These are phyloP conservation scores for Drosophila micromelanica DNA, from an alignment of 1,140 invertebrate genomes.

Conservation along the genomic window DNA sequence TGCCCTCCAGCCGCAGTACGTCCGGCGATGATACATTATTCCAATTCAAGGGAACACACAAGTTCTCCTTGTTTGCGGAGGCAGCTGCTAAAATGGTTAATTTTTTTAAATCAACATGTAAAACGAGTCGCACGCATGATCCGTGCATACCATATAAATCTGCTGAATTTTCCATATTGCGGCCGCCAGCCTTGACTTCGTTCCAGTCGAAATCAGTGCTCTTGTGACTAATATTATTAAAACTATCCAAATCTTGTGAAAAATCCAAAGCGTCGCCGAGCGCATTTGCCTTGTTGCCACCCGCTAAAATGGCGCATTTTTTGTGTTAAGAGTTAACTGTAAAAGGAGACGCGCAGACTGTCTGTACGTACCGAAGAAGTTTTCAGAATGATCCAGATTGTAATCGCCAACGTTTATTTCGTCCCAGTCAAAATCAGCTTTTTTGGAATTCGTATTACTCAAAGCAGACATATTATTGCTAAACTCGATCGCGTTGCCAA, in stretches of 20 bases:
- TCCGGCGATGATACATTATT: not conserved
- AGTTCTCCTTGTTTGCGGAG: slow-evolving; percentile 19
- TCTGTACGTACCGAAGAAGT: slow-evolving; percentile 55
- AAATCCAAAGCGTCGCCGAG: not conserved
- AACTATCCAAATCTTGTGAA: not conserved
- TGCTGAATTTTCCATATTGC: not conserved
- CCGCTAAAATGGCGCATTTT: slow-evolving; percentile 52
- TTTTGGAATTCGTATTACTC: not conserved
- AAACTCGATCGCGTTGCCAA: slow-evolving; percentile 14
- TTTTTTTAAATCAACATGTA: not conserved
- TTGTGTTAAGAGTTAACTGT: slow-evolving; percentile 8
- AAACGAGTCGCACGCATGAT: not conserved
- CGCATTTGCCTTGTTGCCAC: not conserved
- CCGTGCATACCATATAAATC: not conserved
- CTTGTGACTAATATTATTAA: not conserved
- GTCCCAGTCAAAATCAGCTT: slow-evolving; percentile 55
- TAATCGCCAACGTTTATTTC: slow-evolving; percentile 53
- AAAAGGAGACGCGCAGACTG: not conserved
- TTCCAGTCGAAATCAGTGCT: not conserved
- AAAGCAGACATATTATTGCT: slow-evolving; percentile 34
- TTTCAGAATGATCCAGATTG: slow-evolving; percentile 50
- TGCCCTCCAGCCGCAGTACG: not conserved
- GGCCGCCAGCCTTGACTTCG: not conserved
- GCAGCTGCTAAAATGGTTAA: not conserved
- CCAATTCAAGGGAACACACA: not conserved